Evolutionary conservation across 2,113 vertebrate genomes (phyloP).

Genomic region (Thamnaconus septentrionalis): DNA sequence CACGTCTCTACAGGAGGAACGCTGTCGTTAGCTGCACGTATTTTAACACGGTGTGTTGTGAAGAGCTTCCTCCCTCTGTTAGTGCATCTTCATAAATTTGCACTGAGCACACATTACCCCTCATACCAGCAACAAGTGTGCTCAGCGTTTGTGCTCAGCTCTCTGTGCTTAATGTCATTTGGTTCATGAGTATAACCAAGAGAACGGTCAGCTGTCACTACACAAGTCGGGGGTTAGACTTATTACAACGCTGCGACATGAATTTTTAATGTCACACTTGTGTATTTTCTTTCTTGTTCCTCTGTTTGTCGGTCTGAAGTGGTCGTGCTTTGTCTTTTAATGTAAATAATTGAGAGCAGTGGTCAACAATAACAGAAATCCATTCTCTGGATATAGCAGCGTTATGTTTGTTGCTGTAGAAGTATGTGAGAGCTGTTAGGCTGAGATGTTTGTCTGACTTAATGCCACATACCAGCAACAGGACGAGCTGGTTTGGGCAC

Average conservation of each 20-base stretch:
- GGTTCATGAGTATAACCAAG: no score
- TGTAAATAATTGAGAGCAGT: neutral
- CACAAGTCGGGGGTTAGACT: no score
- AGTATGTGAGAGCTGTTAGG: slow-evolving; percentile 32
- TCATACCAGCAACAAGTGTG: neutral
- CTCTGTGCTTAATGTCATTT: no score
- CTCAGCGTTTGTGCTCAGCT: neutral
- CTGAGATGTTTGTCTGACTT: slow-evolving; percentile 51
- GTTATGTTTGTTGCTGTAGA: slow-evolving; percentile 19
- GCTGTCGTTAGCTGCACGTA: no score
- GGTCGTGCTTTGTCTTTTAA: neutral
- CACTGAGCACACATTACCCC: neutral
- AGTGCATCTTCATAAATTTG: no score
- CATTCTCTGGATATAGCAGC: neutral
- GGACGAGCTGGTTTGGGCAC: slow-evolving; percentile 43
- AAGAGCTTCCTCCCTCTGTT: no score
- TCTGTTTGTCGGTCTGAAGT: neutral
- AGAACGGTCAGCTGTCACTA: no score
- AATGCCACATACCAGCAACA: slow-evolving; percentile 54
- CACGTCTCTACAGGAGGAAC: no score
- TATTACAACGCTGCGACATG: no score
- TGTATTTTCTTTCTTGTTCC: neutral
- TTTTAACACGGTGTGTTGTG: no score
- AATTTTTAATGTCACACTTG: no score
- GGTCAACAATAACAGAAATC: neutral